Conservation (phyloP, 2,888 invertebrate genomes). For the Uloborus plumipes region DNA sequence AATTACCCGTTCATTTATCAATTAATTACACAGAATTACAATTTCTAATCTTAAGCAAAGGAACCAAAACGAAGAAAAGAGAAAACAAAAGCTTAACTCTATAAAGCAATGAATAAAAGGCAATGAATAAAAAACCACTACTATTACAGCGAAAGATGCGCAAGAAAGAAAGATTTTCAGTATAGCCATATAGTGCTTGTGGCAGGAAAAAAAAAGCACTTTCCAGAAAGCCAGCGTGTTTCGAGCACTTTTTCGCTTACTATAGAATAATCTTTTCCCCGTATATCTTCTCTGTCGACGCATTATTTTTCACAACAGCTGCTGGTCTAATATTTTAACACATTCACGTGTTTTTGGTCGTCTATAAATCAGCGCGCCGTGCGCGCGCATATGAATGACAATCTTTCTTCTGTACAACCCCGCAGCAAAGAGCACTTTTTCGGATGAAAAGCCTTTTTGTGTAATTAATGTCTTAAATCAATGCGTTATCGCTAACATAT, state of each 20-base stretch:
- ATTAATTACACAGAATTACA: too few relatives aligned
- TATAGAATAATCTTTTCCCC: constrained; percentile 32
- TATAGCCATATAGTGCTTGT: too few relatives aligned
- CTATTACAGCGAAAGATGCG: neutral
- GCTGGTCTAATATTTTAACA: constrained; percentile 48
- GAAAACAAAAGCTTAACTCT: neutral
- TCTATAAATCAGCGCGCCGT: constrained; percentile 24
- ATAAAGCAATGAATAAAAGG: neutral
- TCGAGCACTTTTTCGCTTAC: constrained; percentile 6
- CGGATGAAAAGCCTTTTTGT: too few relatives aligned
- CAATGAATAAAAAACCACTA: neutral
- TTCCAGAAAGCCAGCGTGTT: too few relatives aligned
- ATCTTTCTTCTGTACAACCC: constrained; percentile 5
- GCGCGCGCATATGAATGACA: constrained; percentile 44
- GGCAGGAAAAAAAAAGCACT: too few relatives aligned
- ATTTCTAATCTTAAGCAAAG: too few relatives aligned
- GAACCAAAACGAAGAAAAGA: neutral
- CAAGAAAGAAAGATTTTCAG: too few relatives aligned
- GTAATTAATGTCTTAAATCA: too few relatives aligned
- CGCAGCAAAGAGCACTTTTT: too few relatives aligned
- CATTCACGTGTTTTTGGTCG: constrained; percentile 43
- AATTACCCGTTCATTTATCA: too few relatives aligned
- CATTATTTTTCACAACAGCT: constrained; percentile 44
- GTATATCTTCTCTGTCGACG: constrained; percentile 24
- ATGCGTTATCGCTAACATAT: too few relatives aligned